Conservation (phyloP, 2,797 vertebrate species). For the Gymnothorax javanicus region DNA sequence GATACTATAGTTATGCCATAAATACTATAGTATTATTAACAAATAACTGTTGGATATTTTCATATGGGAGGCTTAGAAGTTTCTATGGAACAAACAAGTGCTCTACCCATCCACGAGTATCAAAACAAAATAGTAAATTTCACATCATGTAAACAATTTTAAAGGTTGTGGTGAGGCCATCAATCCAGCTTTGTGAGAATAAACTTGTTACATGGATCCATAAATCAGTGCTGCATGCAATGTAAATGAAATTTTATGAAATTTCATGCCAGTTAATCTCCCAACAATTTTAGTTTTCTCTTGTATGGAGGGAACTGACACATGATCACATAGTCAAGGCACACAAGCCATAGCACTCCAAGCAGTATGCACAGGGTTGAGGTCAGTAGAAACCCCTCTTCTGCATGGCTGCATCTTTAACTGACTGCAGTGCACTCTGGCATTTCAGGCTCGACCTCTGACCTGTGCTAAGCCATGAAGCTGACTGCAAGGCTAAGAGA, state of each 20-base stretch:
- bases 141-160: not conserved
- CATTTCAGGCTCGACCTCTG: slow-evolving; percentile 12
- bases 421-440: not conserved
- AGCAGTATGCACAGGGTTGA: not conserved
- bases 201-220: not conserved
- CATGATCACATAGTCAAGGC: not conserved
- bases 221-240: not conserved
- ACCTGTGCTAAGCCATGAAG: slow-evolving; percentile 1
- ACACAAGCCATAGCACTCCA: not conserved
- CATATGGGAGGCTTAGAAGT: not conserved
- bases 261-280: not conserved
- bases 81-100: not conserved
- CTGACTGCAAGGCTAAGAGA: not conserved
- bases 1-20: no score
- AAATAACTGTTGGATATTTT: no score
- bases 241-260: not conserved
- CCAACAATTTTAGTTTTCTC: not conserved
- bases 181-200: not conserved
- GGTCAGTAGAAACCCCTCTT: not conserved
- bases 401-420: slow-evolving; percentile 10
- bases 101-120: not conserved
- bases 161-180: not conserved
- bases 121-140: not conserved
- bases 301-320: not conserved
- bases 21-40: no score